These are phyloP conservation scores for Pithys albifrons DNA, from an alignment of 2,113 vertebrate species.

Conservation along the genomic window DNA sequence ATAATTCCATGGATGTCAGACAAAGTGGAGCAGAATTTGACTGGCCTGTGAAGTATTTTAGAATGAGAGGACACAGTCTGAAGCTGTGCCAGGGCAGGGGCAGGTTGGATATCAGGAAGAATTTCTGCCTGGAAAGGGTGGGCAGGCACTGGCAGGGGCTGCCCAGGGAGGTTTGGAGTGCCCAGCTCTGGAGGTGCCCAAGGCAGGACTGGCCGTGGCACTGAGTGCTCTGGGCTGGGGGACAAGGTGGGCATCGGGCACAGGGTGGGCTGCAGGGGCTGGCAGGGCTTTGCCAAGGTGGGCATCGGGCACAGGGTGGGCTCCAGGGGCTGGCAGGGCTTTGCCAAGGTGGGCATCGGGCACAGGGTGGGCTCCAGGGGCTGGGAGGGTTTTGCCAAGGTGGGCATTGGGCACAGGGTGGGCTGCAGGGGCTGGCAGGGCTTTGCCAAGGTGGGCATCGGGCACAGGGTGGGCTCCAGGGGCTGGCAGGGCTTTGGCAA, in stretches of 20 bases:
- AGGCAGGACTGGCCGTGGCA: too few relatives aligned
- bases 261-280: too few relatives aligned
- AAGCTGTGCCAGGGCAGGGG: not conserved
- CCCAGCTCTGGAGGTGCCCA: not conserved
- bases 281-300: too few relatives aligned
- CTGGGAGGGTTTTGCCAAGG: too few relatives aligned
- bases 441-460: not conserved
- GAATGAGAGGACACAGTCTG: not conserved
- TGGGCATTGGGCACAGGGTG: too few relatives aligned
- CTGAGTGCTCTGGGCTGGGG: too few relatives aligned
- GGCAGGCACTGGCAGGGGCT: not conserved
- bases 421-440: too few relatives aligned
- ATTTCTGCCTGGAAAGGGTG: not conserved
- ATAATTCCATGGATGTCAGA: not conserved
- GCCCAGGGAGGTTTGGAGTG: not conserved
- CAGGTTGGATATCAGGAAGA: rapidly evolving
- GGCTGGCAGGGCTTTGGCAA: not conserved
- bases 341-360: too few relatives aligned
- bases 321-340: too few relatives aligned
- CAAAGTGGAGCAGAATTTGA: not conserved
- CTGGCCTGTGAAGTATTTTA: not conserved
- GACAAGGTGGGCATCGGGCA: too few relatives aligned
- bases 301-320: too few relatives aligned
- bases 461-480: not conserved
- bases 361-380: too few relatives aligned